Base-by-base conservation (phyloP, 2,797 vertebrate genomes). In the Hippopotamyrus pictus region DNA sequence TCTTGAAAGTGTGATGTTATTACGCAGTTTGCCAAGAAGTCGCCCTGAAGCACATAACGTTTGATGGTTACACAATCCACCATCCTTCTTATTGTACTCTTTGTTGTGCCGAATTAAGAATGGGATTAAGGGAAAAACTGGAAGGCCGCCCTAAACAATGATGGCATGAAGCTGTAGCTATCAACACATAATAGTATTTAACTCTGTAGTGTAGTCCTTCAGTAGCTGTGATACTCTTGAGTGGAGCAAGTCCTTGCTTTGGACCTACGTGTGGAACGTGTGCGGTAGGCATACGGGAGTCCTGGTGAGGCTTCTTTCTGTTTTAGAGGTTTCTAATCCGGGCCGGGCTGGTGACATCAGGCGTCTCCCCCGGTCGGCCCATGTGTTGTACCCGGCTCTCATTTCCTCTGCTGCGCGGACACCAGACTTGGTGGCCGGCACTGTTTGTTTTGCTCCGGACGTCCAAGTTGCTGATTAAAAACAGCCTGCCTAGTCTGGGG, bases 281-380 rank as follows among this genome's bases (percentile, higher is more conserved):
- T 79, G 46, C 46, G 4, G 5, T 25, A 54, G 76, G 46, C 29
- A 65, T 37, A 46, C 57, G 4, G 53, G 37, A 22, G 84, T 65
- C 59, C 33, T 73, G 22, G 54, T 82, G 85, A 65, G 87, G 50
- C 53, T 29, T 85, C 73, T 29, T 88, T 86, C 86, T 97, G 97
- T 99, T 99, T 98, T 98, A 99, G 97, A 98, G 97, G 96, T 95
- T 99, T 98, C 98, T 99, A 99, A 99, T 98, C 97, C 97, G 98
- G 97, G 97, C 97, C 95, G 96, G 95, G 93, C 90, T 29, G 93
- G 93, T 98, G 97, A 98, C 97, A 97, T 99, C 98, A 98, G 94
- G 94, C 95, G 93, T 93, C 92, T 95, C 95, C 86, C 37, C 51
- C 94, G 93, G 96, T 97, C 97, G 96, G 97, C 95, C 94, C 95